phyloP scores from a whole-genome alignment of 2,797 vertebrate species.

The Anniella stebbinsi region DNA sequence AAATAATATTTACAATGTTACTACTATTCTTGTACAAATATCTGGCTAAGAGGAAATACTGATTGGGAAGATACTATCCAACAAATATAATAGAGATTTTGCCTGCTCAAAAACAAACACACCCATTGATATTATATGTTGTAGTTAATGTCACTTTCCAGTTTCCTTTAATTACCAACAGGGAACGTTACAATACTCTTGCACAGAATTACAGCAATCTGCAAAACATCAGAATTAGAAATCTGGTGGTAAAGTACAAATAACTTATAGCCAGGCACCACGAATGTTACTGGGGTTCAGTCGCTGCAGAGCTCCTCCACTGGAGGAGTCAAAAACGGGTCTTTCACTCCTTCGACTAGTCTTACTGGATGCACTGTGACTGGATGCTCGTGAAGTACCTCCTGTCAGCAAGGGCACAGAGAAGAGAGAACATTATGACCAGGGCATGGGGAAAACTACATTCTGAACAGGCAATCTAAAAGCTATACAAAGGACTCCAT shows the following conservation, averaged over 20 bases:
- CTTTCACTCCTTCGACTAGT: constrained; percentile 77
- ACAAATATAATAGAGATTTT: constrained; percentile 4
- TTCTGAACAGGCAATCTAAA: background rate
- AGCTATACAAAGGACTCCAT: too few species aligned
- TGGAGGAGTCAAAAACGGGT: constrained; percentile 63
- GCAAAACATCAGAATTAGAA: constrained; percentile 66
- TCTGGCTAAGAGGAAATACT: constrained; percentile 60
- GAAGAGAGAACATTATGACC: constrained; percentile 37
- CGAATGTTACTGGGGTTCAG: constrained; percentile 75
- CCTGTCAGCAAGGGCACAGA: constrained; percentile 68
- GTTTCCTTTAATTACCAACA: constrained; percentile 61
- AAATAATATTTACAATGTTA: constrained; percentile 41
- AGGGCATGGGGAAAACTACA: background rate
- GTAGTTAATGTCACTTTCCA: constrained; percentile 57
- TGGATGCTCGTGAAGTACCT: constrained; percentile 75
- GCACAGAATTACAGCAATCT: constrained; percentile 64
- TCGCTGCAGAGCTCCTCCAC: constrained; percentile 71
- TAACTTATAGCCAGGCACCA: constrained; percentile 83
- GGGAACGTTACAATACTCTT: constrained; percentile 65
- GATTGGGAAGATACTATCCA: constrained; percentile 56
- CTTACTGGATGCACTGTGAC: constrained; percentile 65
- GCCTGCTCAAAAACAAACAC: constrained; percentile 48
- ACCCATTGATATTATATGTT: constrained; percentile 41
- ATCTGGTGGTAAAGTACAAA: constrained; percentile 43
- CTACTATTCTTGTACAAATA: constrained; percentile 52